A percentile compares a stretch with the other conserved stretches of the same genome.
Evolutionary conservation across 2,888 invertebrate genomes (phyloP).

Genomic region (Dorcus hopei): DNA sequence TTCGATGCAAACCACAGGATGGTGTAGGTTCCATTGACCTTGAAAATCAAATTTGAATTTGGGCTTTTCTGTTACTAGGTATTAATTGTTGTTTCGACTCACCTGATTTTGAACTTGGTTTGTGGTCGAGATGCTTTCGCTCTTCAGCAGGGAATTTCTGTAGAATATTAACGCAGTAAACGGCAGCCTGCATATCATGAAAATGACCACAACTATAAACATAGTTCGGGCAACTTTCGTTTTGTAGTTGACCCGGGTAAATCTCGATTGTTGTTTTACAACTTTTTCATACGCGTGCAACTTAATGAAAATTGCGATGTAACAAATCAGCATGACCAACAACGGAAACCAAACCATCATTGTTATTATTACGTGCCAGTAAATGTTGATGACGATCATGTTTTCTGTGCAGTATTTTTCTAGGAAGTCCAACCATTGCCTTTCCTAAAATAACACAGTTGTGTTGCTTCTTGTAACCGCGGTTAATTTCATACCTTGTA

Average conservation of each 20-base stretch:
- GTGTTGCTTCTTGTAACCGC: too few relatives aligned
- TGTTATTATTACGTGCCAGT: constrained; percentile 75
- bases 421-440: constrained; percentile 71
- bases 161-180: constrained; percentile 70
- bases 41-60: constrained; percentile 21
- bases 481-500: constrained; percentile 52
- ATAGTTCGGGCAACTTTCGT: constrained; percentile 68
- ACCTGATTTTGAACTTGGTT: constrained; percentile 45
- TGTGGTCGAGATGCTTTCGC: constrained; percentile 41
- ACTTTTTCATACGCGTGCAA: constrained; percentile 64
- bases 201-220: constrained; percentile 65
- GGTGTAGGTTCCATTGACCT: constrained; percentile 58
- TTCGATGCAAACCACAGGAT: constrained; percentile 67
- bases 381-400: constrained; percentile 59
- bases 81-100: constrained; percentile 22
- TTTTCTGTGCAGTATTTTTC: constrained; percentile 78
- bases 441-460: constrained; percentile 50
- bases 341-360: constrained; percentile 77
- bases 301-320: constrained; percentile 68
- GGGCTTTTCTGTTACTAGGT: not conserved
- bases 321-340: constrained; percentile 69
- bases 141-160: constrained; percentile 53
- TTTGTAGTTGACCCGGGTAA: constrained; percentile 61
- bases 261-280: constrained; percentile 60
- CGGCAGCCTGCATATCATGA: constrained; percentile 68